These are phyloP conservation scores for Drosophila seguyi DNA, from an alignment of 1,140 invertebrate species.

Conservation along the genomic window DNA sequence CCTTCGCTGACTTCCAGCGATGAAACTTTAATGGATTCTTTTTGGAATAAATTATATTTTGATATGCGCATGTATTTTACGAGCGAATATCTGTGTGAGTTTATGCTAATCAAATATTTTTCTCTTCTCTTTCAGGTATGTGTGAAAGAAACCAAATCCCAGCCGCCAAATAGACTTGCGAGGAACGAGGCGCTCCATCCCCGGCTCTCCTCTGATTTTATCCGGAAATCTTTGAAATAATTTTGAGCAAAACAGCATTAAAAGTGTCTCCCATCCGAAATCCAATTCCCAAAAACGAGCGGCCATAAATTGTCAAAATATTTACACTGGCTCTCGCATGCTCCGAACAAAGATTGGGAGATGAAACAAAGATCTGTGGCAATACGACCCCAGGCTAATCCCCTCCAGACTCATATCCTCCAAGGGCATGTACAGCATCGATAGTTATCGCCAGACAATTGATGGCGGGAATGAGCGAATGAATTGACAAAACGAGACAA, in stretches of 20 bases:
- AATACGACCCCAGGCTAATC: conserved; percentile 25
- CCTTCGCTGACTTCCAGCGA: conserved; percentile 27
- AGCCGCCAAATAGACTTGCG: conserved; percentile 1
- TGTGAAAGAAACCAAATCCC: conserved; percentile 33
- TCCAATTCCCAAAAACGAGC: conserved; percentile 35
- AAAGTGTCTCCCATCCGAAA: conserved; percentile 1
- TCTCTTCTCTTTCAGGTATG: conserved; percentile 66
- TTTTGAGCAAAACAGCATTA: conserved; percentile 21
- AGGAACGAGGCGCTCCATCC: background rate
- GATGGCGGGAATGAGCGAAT: conserved; percentile 60
- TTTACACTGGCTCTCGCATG: conserved; percentile 38
- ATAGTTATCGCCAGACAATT: conserved; percentile 63
- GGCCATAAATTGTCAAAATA: conserved; percentile 69
- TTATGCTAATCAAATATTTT: conserved; percentile 37
- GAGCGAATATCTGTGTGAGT: conserved; percentile 1
- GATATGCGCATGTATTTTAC: conserved; percentile 10
- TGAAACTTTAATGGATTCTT: conserved; percentile 50
- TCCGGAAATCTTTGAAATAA: conserved; percentile 16
- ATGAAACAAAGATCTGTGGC: conserved; percentile 17
- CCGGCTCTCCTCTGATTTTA: background rate
- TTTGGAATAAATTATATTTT: conserved; percentile 34
- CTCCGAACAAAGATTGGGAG: conserved; percentile 7
- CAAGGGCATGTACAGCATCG: conserved; percentile 21
- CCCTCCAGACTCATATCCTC: conserved; percentile 29
- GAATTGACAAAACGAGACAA: conserved; percentile 71